Base-by-base conservation (phyloP, 2,888 invertebrate genomes). In the Plemyria rubiginata region DNA sequence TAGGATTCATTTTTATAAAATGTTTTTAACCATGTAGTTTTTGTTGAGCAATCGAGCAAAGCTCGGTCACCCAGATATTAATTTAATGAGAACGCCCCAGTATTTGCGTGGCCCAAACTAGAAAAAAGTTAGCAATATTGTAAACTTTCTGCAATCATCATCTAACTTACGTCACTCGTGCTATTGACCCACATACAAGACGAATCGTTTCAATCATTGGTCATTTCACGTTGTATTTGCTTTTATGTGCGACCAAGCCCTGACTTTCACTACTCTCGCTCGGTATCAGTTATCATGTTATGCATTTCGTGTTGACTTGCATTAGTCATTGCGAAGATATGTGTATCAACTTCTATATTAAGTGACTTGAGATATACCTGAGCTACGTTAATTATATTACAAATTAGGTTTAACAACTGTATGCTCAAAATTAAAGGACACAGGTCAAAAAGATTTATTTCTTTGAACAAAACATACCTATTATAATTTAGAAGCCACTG, bases 191-290 rank as follows among this genome's bases (percentile, higher is more conserved):
- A 51, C 38, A 51, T 49, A 36, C 36, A 12, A 4, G 15, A 54
- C 41, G 43, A 60, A 56, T 38, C n/a, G 32, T 51, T 48, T 48
- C 52, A 41, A 52, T 55, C 22, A 57, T 53, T 59, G 52, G 55
- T 63, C 45, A 59, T 46, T 54, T 50, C 38, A 36, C 38, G 54
- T 40, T 59, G 11, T 6, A 29, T 65, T 62, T 49, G 48, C 49
- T 28, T 13, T 32, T 48, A 64, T 60, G 66, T 63, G 69, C 62
- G 63, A 51, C 60, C 61, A 16, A 50, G 60, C 52, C 60, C 56
- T 50, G 36, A 64, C 70, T 70, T 70, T 70, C 70, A 59, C 70
- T 54, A 64, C 70, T 70, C 66, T 70, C 70, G 60, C 68, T 68
- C 36, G 41, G 45, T 66, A 67, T 66, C 59, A 62, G 60, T 57